These are phyloP conservation scores for Agrilus biguttatus DNA, from an alignment of 2,888 invertebrate genomes.

Conservation along the genomic window DNA sequence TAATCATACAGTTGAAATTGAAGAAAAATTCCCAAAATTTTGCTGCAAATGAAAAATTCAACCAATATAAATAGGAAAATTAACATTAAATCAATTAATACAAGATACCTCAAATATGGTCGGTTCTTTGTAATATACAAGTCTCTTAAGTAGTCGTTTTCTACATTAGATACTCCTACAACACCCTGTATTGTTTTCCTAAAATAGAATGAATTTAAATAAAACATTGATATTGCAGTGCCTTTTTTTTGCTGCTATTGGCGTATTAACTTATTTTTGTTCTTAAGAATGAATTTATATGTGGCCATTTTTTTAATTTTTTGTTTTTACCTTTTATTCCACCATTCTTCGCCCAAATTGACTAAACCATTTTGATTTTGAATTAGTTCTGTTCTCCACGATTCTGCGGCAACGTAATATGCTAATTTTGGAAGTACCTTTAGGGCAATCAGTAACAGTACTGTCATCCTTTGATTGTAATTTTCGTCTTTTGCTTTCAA, in stretches of 20 bases:
- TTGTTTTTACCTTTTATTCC: slow-evolving; percentile 37
- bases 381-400: slow-evolving; percentile 36
- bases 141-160: slow-evolving; percentile 38
- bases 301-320: no score
- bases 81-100: neutral
- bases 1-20: slow-evolving; percentile 42
- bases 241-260: no score
- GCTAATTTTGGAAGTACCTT: slow-evolving; percentile 41
- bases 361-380: slow-evolving; percentile 9
- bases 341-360: slow-evolving; percentile 28
- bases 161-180: slow-evolving; percentile 32
- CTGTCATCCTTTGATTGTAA: slow-evolving; percentile 34
- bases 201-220: no score
- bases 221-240: no score
- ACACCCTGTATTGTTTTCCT: slow-evolving; percentile 22
- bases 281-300: no score
- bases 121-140: slow-evolving; percentile 37
- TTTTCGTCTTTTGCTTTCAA: slow-evolving; percentile 28
- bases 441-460: slow-evolving; percentile 39
- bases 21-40: slow-evolving; percentile 40
- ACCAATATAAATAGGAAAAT: slow-evolving; percentile 1
- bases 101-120: slow-evolving; percentile 43
- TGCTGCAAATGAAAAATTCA: slow-evolving; percentile 29
- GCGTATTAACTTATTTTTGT: no score
- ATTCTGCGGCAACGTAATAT: slow-evolving; percentile 40